Base-by-base conservation (phyloP, 2,888 invertebrate genomes). In the Ophion obscuratus region DNA sequence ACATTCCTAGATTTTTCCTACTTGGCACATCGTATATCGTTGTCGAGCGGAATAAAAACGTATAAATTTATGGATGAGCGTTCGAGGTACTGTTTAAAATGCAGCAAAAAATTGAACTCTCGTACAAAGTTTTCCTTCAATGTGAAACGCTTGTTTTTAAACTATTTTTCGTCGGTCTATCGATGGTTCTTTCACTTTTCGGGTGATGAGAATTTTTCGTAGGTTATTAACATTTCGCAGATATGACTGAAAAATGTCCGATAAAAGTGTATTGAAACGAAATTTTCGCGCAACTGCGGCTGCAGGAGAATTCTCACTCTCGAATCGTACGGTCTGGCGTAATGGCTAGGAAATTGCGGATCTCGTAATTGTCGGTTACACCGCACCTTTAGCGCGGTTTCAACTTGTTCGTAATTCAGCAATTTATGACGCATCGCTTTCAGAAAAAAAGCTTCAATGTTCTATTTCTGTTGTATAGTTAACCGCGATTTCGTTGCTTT, bases 351-450 rank as follows among this genome's bases (percentile, higher is more conserved):
- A 64, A 76, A 76, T 76, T 74, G 53, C 76, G 24, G 44, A 57
- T 82, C 76, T 82, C 76, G 61, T 71, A 67, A 82, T 70, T 40
- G 70, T 44, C 47, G n/a, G 44, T 62, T 40, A 20, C 62, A 61
- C 20, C 40, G 40, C 24, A 20, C 71, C 47, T 77, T 59, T 40
- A 9, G 14, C 66, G 9, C 47, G 24, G 47, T 20, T 40, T 59
- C 27, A 17, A 59, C 74, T 75, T 75, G 57, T 61, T 59, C 74
- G 40, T 36, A 59, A 61, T 61, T 61, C 61, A 66, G 53, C 14
- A 14, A 53, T 53, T 53, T 17, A 53, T 5, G 17, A 17, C 14
- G 17, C 53, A 53, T 14, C 53, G 53, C 14, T 53, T 17, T 53
- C 14, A 53, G 17, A 53, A 53, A 40, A 40, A 53, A 53, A 53